Percentiles rank a stretch among this genome's conserved stretches.
Evolutionary conservation across 2,888 invertebrate species (phyloP).

Genomic region (Heliconius aoede): DNA sequence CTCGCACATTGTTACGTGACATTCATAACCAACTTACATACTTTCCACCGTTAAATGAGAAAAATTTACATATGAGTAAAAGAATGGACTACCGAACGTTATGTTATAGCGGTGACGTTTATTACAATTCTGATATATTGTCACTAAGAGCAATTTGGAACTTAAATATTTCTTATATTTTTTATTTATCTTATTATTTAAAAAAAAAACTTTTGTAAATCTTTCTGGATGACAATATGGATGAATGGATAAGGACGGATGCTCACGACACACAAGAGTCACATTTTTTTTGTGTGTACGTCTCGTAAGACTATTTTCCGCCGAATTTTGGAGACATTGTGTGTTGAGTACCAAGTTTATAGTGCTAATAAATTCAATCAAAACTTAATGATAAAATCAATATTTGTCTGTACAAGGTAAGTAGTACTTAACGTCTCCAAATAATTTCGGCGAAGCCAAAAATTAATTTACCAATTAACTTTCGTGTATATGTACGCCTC

Average conservation of each 20-base stretch:
- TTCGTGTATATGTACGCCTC: conserved; percentile 21
- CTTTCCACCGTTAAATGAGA: conserved; percentile 21
- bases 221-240: too few species aligned
- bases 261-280: too few species aligned
- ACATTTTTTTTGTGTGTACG: too few species aligned
- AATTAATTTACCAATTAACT: conserved; percentile 37
- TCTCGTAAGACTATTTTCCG: too few species aligned
- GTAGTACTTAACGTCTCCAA: conserved; percentile 3
- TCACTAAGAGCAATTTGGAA: conserved; percentile 25
- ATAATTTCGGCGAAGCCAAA: conserved; percentile 29
- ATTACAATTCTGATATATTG: conserved; percentile 52
- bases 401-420: background rate
- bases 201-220: too few species aligned
- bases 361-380: background rate
- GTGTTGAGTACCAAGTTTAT: background rate
- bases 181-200: background rate
- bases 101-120: conserved; percentile 66
- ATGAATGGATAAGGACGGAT: too few species aligned
- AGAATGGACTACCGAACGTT: conserved; percentile 49
- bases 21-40: conserved; percentile 20
- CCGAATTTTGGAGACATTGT: too few species aligned
- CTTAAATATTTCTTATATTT: background rate
- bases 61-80: conserved; percentile 30
- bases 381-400: conserved; percentile 12
- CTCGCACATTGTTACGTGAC: conserved; percentile 7